These are phyloP conservation scores for Tricholauxania praeusta DNA, from an alignment of 2,888 invertebrate species.

Conservation along the genomic window DNA sequence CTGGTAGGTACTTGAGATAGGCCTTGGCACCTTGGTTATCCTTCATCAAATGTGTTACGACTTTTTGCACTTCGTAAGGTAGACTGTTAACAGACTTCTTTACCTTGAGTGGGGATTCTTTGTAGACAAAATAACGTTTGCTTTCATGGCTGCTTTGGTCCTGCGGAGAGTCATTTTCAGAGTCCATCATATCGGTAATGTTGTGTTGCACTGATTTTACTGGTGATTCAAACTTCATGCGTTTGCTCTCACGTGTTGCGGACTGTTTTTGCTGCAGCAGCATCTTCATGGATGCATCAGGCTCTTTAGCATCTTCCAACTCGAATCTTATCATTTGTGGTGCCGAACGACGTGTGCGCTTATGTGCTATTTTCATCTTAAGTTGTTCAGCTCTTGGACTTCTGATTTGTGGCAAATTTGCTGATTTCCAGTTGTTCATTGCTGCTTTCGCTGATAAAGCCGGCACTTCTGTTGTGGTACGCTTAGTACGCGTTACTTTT, in stretches of 20 bases:
- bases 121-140: conserved; percentile 55
- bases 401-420: not conserved
- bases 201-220: not conserved
- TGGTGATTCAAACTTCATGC: not conserved
- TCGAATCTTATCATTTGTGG: conserved; percentile 63
- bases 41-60: conserved; percentile 58
- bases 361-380: conserved; percentile 15
- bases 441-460: not conserved
- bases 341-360: conserved; percentile 32
- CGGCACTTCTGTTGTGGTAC: not conserved
- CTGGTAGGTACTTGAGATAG: conserved; percentile 56
- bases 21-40: conserved; percentile 57
- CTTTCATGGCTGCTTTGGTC: conserved; percentile 52
- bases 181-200: not conserved
- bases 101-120: conserved; percentile 52
- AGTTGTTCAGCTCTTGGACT: not conserved
- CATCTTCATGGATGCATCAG: conserved; percentile 46
- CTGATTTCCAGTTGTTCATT: not conserved
- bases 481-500: conserved; percentile 13
- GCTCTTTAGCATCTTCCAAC: conserved; percentile 62
- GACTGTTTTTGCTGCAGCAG: conserved; percentile 41
- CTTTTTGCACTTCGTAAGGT: conserved; percentile 63
- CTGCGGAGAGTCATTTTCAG: not conserved
- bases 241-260: conserved; percentile 29
- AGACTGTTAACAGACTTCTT: conserved; percentile 57